Evolutionary conservation across 2,888 invertebrate genomes (phyloP).

Genomic region (Sarcophaga variegata): DNA sequence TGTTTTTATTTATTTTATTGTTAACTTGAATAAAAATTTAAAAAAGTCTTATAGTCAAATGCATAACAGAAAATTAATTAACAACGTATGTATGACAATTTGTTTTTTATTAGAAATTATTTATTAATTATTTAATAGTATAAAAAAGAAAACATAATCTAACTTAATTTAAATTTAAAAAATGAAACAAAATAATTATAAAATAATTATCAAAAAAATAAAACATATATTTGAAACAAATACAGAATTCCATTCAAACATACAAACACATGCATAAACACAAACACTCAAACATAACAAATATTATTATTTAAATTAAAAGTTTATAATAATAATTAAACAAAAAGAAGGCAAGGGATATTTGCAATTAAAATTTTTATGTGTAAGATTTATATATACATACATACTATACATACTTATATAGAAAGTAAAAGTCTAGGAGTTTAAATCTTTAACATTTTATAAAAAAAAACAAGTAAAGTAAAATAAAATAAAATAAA

Average conservation of each 20-base stretch:
- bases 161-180: slow-evolving; percentile 16
- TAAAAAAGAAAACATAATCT: slow-evolving; percentile 19
- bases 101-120: slow-evolving; percentile 50
- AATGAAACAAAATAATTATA: slow-evolving; percentile 9
- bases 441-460: slow-evolving; percentile 62
- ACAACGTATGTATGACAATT: slow-evolving; percentile 18
- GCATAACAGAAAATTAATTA: slow-evolving; percentile 29
- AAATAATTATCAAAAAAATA: slow-evolving; percentile 21
- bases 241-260: slow-evolving; percentile 30
- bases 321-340: slow-evolving; percentile 51
- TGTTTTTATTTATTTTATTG: background rate
- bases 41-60: slow-evolving; percentile 49
- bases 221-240: too few species aligned
- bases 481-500: slow-evolving; percentile 39
- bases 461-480: slow-evolving; percentile 50
- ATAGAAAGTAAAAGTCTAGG: slow-evolving; percentile 53
- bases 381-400: slow-evolving; percentile 67
- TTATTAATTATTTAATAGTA: slow-evolving; percentile 39
- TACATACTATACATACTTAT: slow-evolving; percentile 52
- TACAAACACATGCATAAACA: slow-evolving; percentile 24
- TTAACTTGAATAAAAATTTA: background rate
- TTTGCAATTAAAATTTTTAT: slow-evolving; percentile 69
- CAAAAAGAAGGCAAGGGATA: slow-evolving; percentile 68
- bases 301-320: slow-evolving; percentile 44
- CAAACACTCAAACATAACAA: slow-evolving; percentile 29